Evolutionary conservation across 1,140 invertebrate genomes (phyloP).

Genomic region (Drosophila chauvacae): DNA sequence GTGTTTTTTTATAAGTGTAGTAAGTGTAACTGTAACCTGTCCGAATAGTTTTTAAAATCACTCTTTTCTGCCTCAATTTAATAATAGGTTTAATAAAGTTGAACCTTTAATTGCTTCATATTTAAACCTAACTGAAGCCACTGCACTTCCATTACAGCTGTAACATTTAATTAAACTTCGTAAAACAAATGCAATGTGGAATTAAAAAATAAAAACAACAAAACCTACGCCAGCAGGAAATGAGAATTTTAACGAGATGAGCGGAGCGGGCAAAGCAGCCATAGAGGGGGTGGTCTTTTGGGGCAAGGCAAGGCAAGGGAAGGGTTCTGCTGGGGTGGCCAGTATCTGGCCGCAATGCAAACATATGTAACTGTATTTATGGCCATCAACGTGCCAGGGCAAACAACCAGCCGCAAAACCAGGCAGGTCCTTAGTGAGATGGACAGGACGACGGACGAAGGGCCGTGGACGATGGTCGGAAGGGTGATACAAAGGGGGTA

Average conservation of each 20-base stretch:
- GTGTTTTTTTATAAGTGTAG: too few species aligned
- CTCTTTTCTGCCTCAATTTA: neutral
- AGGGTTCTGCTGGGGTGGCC: neutral
- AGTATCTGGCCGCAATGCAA: constrained; percentile 46
- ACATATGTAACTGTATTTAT: constrained; percentile 76
- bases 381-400: constrained; percentile 66
- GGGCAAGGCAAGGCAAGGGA: neutral
- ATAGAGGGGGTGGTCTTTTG: neutral
- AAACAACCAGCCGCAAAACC: constrained; percentile 62
- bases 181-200: constrained; percentile 40
- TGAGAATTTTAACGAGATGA: constrained; percentile 71
- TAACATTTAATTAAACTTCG: constrained; percentile 56
- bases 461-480: constrained; percentile 1
- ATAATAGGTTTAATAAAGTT: neutral
- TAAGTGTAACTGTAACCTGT: neutral
- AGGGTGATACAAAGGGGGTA: constrained; percentile 9
- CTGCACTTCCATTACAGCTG: neutral
- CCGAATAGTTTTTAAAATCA: neutral
- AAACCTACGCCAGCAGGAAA: constrained; percentile 48
- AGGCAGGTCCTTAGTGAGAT: constrained; percentile 32
- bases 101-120: neutral
- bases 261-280: neutral
- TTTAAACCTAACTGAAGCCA: constrained; percentile 11
- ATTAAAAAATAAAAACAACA: constrained; percentile 45
- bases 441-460: neutral